Evolutionary conservation across 2,888 invertebrate genomes (phyloP), one percentile per base, ranked within the genome.

Genomic region (Podotricha telesiphe): DNA sequence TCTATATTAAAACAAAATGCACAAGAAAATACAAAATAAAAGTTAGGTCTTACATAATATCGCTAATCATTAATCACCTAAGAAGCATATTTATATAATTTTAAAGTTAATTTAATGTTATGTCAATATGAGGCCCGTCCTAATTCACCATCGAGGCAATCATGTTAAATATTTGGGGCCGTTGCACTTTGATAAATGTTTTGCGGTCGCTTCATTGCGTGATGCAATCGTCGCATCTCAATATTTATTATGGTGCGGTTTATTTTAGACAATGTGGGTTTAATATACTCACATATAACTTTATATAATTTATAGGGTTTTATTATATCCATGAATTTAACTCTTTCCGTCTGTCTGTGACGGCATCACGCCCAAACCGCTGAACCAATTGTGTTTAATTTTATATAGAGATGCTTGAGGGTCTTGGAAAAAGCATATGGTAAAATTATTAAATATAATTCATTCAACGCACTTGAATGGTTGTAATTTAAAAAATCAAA

Each of bases 121-220:
- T 58, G 42, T 19, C 58, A 58, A 20, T 58, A 42, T 17, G 17
- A 22, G 42, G 42, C 59, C 28, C 15, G n/a, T n/a, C 48, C 48
- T 61, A 40, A 67, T 67, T 47, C 34, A 19, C 42, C 22, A 78
- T 77, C 71, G 77, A 85, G 85, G 86, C 83, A 83, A 87, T 89
- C 85, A 86, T 81, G 65, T 78, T 76, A 77, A 80, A 79, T 75
- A 81, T 80, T 62, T 77, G 80, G 80, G 86, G 86, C 83, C 85
- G 79, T 79, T 81, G 85, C 75, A 82, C 84, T 80, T 77, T 80
- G 80, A 84, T 82, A 85, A 84, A 87, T 86, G 86, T 84, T 86
- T 86, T 82, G 86, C 87, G 83, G 85, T 81, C 80, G 79, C 40
- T 15, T 20, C 51, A 59, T 76, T 78, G 78, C 76, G 72, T 76